These are phyloP conservation scores for Turritopsis dohrnii DNA, from an alignment of 30 jellyfish, hydroid and myxozoan species.

Conservation along the genomic window DNA sequence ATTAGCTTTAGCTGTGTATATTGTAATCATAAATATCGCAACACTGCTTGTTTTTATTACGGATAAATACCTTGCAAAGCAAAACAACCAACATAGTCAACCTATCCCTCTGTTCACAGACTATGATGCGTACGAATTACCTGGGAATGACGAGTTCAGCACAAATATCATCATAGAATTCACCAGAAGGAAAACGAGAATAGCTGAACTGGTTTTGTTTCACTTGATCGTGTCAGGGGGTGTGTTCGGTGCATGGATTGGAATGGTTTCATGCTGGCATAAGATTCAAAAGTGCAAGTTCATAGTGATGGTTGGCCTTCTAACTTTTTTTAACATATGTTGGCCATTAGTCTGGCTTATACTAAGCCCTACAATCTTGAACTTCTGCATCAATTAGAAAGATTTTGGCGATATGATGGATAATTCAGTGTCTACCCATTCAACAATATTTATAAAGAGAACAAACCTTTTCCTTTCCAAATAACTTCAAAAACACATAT, in stretches of 20 bases:
- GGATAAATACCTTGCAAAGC: slow-evolving; percentile 26
- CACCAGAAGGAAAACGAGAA: slow-evolving; percentile 5
- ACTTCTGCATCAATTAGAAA: not conserved
- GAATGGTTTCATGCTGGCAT: slow-evolving; percentile 29
- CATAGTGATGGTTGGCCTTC: not conserved
- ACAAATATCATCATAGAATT: not conserved
- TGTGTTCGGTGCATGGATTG: slow-evolving; percentile 31
- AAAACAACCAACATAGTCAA: not conserved
- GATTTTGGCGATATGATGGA: not conserved
- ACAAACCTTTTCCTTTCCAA: too few relatives aligned
- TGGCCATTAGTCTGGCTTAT: slow-evolving; percentile 25
- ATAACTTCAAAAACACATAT: too few relatives aligned
- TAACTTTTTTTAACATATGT: slow-evolving; percentile 25
- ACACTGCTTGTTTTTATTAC: slow-evolving; percentile 13
- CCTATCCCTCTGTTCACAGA: slow-evolving; percentile 30
- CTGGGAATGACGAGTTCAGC: slow-evolving; percentile 4
- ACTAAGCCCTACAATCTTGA: not conserved
- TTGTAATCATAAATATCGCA: slow-evolving; percentile 11
- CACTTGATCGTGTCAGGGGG: slow-evolving; percentile 21
- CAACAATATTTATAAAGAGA: too few relatives aligned
- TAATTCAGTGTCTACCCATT: too few relatives aligned
- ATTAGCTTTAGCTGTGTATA: slow-evolving; percentile 28
- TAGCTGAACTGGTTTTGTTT: slow-evolving; percentile 23
- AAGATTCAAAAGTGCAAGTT: slow-evolving; percentile 16
- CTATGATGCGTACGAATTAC: slow-evolving; percentile 32